A percentile compares a stretch with the other conserved stretches of the same genome.
phyloP scores from a whole-genome alignment of 2,113 vertebrate genomes.

The Gavia stellata region DNA sequence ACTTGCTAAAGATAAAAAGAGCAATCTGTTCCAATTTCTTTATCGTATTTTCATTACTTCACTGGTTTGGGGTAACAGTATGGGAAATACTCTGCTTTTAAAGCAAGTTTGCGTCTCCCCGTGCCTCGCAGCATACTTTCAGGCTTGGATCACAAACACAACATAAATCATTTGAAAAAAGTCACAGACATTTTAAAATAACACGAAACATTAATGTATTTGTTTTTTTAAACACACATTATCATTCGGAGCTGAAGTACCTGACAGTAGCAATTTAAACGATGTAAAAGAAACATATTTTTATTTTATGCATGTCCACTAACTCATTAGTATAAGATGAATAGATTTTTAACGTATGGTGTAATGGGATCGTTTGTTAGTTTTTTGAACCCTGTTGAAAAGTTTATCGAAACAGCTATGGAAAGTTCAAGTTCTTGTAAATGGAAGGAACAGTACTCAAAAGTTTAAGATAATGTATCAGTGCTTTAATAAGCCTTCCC shows the following conservation, averaged over 20 bases:
- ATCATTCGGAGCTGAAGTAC: slow-evolving; percentile 42
- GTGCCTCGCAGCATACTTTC: neutral
- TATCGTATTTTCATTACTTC: neutral
- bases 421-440: slow-evolving; percentile 48
- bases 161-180: slow-evolving; percentile 24
- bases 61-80: neutral
- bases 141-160: slow-evolving; percentile 23
- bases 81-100: neutral
- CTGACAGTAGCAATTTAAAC: slow-evolving; percentile 56
- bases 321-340: slow-evolving; percentile 46
- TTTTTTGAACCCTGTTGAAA: slow-evolving; percentile 44
- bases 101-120: neutral
- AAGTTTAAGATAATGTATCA: slow-evolving; percentile 57
- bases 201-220: slow-evolving; percentile 16
- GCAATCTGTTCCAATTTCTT: neutral
- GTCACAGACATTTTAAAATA: slow-evolving; percentile 11
- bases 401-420: slow-evolving; percentile 47
- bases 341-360: slow-evolving; percentile 37
- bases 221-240: slow-evolving; percentile 29
- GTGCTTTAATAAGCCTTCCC: slow-evolving; percentile 33
- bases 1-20: neutral
- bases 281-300: slow-evolving; percentile 8
- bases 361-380: slow-evolving; percentile 50
- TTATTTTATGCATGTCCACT: neutral
- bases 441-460: slow-evolving; percentile 11